phyloP scores from a whole-genome alignment of 2,113 vertebrate species.

The Gnathonemus echidnorhynchus region DNA sequence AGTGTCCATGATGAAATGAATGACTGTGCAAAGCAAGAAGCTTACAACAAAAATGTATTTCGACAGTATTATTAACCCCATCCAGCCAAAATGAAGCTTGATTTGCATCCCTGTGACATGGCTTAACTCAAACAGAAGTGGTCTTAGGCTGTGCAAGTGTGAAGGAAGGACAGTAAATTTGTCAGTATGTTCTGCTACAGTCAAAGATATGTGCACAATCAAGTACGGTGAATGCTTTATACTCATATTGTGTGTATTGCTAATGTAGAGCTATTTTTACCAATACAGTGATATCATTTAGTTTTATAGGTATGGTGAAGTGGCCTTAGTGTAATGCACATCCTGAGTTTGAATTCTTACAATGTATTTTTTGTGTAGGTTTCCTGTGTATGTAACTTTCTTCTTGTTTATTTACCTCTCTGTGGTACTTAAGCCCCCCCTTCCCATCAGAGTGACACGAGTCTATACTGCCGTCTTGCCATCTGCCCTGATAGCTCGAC shows the following conservation, averaged over 20 bases:
- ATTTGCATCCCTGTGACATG: background rate
- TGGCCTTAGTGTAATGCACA: background rate
- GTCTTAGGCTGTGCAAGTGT: background rate
- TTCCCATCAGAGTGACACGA: constrained; percentile 55
- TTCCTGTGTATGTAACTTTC: background rate
- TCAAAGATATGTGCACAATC: background rate
- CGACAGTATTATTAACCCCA: background rate
- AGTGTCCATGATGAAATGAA: background rate
- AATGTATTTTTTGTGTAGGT: background rate
- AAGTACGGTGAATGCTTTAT: background rate
- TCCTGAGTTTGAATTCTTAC: background rate
- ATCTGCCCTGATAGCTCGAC: constrained; percentile 53
- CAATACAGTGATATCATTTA: background rate
- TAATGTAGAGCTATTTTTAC: background rate
- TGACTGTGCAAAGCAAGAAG: background rate
- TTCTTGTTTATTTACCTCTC: background rate
- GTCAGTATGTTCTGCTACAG: background rate
- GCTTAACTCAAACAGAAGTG: background rate
- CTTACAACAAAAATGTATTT: background rate
- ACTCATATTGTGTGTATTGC: background rate
- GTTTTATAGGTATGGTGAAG: background rate
- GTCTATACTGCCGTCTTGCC: constrained; percentile 61
- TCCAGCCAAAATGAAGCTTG: background rate
- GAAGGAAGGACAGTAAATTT: background rate
- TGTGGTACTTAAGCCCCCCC: constrained; percentile 40